Percentiles rank a stretch among this genome's conserved stretches.
These are phyloP conservation scores for Syrphus vitripennis DNA, from an alignment of 2,888 invertebrate species.

Conservation along the genomic window DNA sequence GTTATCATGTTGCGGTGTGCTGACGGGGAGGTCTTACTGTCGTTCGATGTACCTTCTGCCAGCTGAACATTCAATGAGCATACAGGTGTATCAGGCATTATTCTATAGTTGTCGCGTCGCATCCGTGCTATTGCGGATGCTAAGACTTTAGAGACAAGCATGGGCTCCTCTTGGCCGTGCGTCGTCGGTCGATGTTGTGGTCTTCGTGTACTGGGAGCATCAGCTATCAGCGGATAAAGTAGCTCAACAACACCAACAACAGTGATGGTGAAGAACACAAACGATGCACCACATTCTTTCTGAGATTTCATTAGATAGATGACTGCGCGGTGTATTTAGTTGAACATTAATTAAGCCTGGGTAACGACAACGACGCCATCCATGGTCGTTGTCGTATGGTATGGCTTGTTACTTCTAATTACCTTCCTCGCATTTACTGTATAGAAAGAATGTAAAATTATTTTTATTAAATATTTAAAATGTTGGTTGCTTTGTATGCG, in stretches of 20 bases:
- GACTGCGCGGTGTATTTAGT: conserved; percentile 56
- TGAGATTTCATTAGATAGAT: conserved; percentile 68
- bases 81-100: conserved; percentile 60
- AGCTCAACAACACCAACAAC: conserved; percentile 32
- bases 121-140: conserved; percentile 46
- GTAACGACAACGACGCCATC: conserved; percentile 49
- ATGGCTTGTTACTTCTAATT: conserved; percentile 15
- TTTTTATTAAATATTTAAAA: conserved; percentile 65
- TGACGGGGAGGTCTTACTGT: not conserved
- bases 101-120: conserved; percentile 25
- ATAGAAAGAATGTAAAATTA: conserved; percentile 62
- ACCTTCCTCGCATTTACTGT: conserved; percentile 20
- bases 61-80: conserved; percentile 28
- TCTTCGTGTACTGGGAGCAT: not conserved
- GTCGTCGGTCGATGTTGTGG: not conserved
- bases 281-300: conserved; percentile 59
- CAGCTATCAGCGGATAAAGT: conserved; percentile 36
- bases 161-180: conserved; percentile 17
- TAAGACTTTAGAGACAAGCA: conserved; percentile 58
- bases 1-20: conserved; percentile 22
- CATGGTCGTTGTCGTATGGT: conserved; percentile 25
- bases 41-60: not conserved
- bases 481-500: conserved; percentile 31
- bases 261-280: not conserved
- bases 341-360: conserved; percentile 65